These are phyloP conservation scores for Bubalus kerabau DNA, from an alignment of 2,113 vertebrate species.

Conservation along the genomic window DNA sequence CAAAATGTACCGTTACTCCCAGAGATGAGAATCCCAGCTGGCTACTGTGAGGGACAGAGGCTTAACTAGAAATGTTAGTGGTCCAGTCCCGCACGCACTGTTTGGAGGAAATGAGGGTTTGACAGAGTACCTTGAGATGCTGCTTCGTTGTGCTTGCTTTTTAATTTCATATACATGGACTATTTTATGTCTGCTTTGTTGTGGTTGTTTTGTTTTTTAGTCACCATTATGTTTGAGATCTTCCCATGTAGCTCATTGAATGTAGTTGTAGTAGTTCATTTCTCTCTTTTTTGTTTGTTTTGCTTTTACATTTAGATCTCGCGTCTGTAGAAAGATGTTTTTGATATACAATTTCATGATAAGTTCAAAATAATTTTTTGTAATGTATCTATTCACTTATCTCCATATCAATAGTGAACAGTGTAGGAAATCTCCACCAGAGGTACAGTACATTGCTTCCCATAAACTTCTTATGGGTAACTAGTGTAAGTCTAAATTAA, in stretches of 20 bases:
- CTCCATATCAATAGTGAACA: not conserved
- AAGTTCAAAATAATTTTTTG: not conserved
- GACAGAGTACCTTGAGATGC: not conserved
- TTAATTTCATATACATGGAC: not conserved
- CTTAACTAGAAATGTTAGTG: not conserved
- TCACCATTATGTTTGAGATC: not conserved
- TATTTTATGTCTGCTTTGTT: not conserved
- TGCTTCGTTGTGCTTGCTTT: not conserved
- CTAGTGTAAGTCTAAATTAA: not conserved
- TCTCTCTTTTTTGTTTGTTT: not conserved
- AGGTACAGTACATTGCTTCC: not conserved
- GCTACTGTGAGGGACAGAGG: too few species aligned
- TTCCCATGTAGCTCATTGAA: not conserved
- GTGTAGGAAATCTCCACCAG: not conserved
- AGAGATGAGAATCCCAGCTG: not conserved
- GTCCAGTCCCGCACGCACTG: accelerated
- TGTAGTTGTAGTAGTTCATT: not conserved
- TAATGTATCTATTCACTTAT: not conserved
- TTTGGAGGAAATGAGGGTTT: not conserved
- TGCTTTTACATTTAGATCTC: not conserved
- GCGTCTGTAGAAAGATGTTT: not conserved
- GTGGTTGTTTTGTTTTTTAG: not conserved
- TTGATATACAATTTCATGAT: not conserved
- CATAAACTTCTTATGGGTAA: not conserved
- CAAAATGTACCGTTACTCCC: not conserved